Evolutionary conservation across 2,113 vertebrate species (phyloP), one percentile per base, ranked within the genome.

Genomic region (Turnix velox): DNA sequence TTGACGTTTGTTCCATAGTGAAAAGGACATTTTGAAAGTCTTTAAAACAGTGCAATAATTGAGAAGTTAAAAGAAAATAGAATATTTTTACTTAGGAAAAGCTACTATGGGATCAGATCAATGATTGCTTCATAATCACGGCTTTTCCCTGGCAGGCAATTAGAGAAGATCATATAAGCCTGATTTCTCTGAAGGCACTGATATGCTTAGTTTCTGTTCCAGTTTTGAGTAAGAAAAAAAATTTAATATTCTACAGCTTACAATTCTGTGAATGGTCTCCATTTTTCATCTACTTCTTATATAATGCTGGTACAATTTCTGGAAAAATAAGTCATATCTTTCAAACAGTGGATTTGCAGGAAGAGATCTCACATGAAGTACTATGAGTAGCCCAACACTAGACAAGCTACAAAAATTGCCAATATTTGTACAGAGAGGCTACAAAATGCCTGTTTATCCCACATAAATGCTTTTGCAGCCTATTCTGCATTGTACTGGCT

Each of bases 61-160:
- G 28, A 82, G 17, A 87, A 92, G 48, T 25, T 12, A 81, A 93
- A 61, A 59, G 33, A 67, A 90, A 94, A 59, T 6, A 68, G 59
- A 57, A 1, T 37, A 31, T 68, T 82, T 91, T 79, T 24, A 74
- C 57, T 84, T 52, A 48, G 40, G 19, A 89, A 87, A 84, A 92
- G 48, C 82, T 92, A 58, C 74, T 91, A 35, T 62, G 71, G 74
- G 89, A 95, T 91, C 67, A 73, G 58, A 79, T 39, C 58, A 45
- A 24, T 61, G 62, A 85, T 66, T 92, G 49, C 45, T 85, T 89
- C 78, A 79, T 87, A 94, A 92, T 55, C 58, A 92, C 54, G 76
- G 49, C 31, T 89, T 92, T 89, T 91, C 87, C 84, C 90, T 79
- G 20, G 67, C 33, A 95, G 45, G 33, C 51, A 95, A 85, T 95